phyloP scores from a whole-genome alignment of 2,797 vertebrate species.

The Picus viridis region DNA sequence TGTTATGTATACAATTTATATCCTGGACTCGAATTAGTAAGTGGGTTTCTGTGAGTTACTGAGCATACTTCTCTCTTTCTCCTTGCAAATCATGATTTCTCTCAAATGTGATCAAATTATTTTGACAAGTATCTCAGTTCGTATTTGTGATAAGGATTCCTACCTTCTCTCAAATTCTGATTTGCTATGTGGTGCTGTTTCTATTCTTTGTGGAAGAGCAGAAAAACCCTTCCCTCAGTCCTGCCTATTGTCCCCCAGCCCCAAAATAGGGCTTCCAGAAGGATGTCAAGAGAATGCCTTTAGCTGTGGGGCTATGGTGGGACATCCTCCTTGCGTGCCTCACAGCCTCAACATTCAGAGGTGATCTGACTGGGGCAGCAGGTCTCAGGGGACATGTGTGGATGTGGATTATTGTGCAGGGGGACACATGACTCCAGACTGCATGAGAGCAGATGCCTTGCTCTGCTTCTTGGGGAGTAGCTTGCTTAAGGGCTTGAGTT shows the following conservation, averaged over 20 bases:
- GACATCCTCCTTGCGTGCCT: not conserved
- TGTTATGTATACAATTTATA: not conserved
- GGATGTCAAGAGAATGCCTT: not conserved
- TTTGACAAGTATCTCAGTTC: constrained; percentile 14
- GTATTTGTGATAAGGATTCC: not conserved
- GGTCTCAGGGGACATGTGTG: not conserved
- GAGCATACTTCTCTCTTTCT: not conserved
- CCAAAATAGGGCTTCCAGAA: not conserved
- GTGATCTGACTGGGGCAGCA: not conserved
- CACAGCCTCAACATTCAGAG: not conserved
- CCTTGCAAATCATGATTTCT: not conserved
- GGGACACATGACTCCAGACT: not conserved
- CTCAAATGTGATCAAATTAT: constrained; percentile 23
- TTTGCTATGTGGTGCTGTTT: not conserved
- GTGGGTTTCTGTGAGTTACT: not conserved
- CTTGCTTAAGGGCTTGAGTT: not conserved
- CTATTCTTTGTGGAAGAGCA: not conserved
- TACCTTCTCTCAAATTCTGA: not conserved
- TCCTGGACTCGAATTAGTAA: not conserved
- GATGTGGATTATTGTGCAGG: not conserved
- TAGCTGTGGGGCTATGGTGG: not conserved
- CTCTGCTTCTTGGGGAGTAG: not conserved
- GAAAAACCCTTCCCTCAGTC: not conserved
- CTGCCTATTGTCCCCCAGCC: not conserved
- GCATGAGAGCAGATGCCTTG: not conserved